Base-by-base conservation (phyloP, 1,140 invertebrate genomes). In the Pseudomyrmex gracilis region DNA sequence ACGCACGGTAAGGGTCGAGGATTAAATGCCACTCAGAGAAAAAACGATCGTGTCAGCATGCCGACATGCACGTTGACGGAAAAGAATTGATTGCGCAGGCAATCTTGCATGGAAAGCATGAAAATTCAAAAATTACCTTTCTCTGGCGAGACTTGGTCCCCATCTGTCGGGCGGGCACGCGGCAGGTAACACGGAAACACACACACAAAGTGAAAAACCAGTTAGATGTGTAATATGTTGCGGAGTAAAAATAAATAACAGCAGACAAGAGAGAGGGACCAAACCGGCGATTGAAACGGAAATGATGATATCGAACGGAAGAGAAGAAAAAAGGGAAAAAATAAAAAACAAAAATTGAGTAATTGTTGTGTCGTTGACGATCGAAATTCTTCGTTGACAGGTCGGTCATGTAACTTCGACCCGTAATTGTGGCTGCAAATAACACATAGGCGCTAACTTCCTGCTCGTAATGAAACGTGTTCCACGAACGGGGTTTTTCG, bases 141-240 rank as follows among this genome's bases (percentile, higher is more conserved):
- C 94, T 94, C 91, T 95, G 94, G 87, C 94, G 94, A 87, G 94
- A 94, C 93, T 95, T 95, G 82, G 94, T 94, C 91, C 95, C 94
- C 94, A 94, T 95, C 95, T 95, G 92, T 88, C 86, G 82, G 91
- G 4, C 68, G 86, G 86, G 43, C 47, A 53, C 22, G 55, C 74
- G 83, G 78, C 87, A 49, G 86, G 78, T 88, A 71, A 90, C 73
- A 86, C 87, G 87, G 88, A 85, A 92, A 91, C 90, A 92, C 83
- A 91, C 82, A 90, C 89, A 90, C 85, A 91, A 92, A 83, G 85
- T 84, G 87, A 90, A 91, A 34, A 89, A 89, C 73, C 82, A 87
- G 86, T 91, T 91, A 92, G 87, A 91, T 73, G 70, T 77, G 83
- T 78, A 34, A 82, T 83, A 87, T 60, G 7, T 80, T 17, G 34